Conservation (phyloP, 1,140 invertebrate species). For the Drosophila erecta region DNA sequence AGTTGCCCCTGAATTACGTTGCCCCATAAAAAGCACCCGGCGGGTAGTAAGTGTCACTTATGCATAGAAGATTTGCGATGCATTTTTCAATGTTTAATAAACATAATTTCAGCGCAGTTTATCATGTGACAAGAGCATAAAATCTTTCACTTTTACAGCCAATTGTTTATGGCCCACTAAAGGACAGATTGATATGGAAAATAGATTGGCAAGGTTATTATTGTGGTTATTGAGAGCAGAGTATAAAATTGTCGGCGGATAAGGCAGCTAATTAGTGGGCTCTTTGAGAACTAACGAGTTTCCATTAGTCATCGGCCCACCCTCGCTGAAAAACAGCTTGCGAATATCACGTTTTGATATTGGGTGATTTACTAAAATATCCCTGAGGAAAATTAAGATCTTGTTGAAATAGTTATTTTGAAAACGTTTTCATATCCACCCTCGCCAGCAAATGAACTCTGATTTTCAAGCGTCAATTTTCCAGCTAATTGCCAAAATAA, state of each 20-base stretch:
- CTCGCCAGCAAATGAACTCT: constrained; percentile 41
- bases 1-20: constrained; percentile 22
- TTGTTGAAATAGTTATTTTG: no score
- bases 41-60: constrained; percentile 32
- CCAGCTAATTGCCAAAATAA: constrained; percentile 61
- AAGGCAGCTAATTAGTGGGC: not conserved
- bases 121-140: constrained; percentile 37
- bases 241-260: not conserved
- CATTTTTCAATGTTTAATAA: constrained; percentile 56
- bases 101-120: constrained; percentile 48
- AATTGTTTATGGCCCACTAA: constrained; percentile 27
- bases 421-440: not conserved
- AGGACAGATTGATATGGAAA: constrained; percentile 23
- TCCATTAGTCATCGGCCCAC: not conserved
- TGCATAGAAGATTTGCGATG: constrained; percentile 53
- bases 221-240: not conserved
- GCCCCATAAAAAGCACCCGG: constrained; percentile 36
- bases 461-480: constrained; percentile 50
- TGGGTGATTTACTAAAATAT: not conserved
- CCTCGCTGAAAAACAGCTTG: not conserved
- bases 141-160: constrained; percentile 6
- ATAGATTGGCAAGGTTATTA: constrained; percentile 1
- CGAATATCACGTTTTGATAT: no score
- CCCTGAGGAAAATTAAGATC: no score
- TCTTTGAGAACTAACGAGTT: no score